Base-by-base conservation (phyloP, 1,140 invertebrate species). In the Drosophila guanche region DNA sequence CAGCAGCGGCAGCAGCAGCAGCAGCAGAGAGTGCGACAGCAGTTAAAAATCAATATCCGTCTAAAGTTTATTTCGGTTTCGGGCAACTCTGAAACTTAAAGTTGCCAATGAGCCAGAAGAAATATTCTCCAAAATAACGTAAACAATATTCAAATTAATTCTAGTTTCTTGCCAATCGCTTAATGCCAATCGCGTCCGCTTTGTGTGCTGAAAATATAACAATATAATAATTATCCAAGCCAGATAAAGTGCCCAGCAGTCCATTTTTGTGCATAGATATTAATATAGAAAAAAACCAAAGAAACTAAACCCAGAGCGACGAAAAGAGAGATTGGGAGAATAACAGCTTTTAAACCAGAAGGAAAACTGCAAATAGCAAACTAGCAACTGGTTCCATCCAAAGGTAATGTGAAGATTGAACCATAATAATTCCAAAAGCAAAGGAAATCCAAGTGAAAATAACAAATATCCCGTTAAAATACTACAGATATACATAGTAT, bases 11-110 rank as follows among this genome's bases (percentile, higher is more conserved):
- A 65, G 33, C 5, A 27, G 25, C 25, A 27, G 25, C 25, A 5
- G 25, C 40, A 23, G 58, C 14, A 43, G 55, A 23, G 40, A 22
- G 23, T 29, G 57, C n/a, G 54, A 29, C 60, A 46, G 42, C 33
- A 76, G 54, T 41, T 74, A 90, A 90, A 90, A 90, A 90, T 90
- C 89, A 90, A 90, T 90, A 90, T 90, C 89, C 89, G 89, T 90
- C 89, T 90, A 90, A 90, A 90, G 89, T 90, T 90, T 90, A 90
- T 89, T 78, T 88, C 81, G 75, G 81, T 74, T 80, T 88, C 66
- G 66, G 43, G 56, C 50, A 76, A 80, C 50, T 68, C 69, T 63
- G 58, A 45, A 70, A 78, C 57, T 59, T 58, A 54, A 80, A 86
- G 66, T 80, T 80, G 70, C 60, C 27, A 55, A 63, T 56, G 29